These are phyloP conservation scores for Alloplasta piceator DNA, from an alignment of 2,888 invertebrate species.

Conservation along the genomic window DNA sequence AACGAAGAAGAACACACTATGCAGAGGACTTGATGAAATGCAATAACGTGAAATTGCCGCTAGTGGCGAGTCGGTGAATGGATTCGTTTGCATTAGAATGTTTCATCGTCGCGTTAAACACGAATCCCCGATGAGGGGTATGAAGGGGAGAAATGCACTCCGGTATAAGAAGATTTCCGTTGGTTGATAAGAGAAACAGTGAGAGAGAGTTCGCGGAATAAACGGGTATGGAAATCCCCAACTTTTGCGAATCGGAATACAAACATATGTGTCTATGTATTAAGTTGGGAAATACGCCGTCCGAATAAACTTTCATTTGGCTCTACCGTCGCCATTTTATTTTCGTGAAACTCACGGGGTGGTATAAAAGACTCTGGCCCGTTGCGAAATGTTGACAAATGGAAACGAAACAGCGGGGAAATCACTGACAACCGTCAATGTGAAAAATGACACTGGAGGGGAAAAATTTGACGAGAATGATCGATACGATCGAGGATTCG, in stretches of 20 bases:
- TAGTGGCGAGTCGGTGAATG: slow-evolving; percentile 24
- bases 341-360: not conserved
- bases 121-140: slow-evolving; percentile 30
- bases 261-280: not conserved
- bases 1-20: not conserved
- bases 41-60: slow-evolving; percentile 57
- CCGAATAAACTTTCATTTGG: too few species aligned
- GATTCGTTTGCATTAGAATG: not conserved
- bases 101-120: slow-evolving; percentile 31
- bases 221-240: slow-evolving; percentile 53
- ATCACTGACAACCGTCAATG: not conserved
- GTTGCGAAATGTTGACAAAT: slow-evolving; percentile 32
- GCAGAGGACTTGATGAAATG: slow-evolving; percentile 1
- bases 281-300: too few species aligned
- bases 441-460: slow-evolving; percentile 34
- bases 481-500: slow-evolving; percentile 7
- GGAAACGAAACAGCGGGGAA: slow-evolving; percentile 6
- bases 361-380: slow-evolving; percentile 40
- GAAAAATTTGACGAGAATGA: not conserved
- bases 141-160: slow-evolving; percentile 45
- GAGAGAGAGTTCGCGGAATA: slow-evolving; percentile 17
- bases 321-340: too few species aligned
- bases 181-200: slow-evolving; percentile 22
- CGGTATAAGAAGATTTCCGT: slow-evolving; percentile 33
- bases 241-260: not conserved